Evolutionary conservation across 2,797 vertebrate genomes (phyloP), one percentile per base, ranked within the genome.

Genomic region (Ceyx erithaca): DNA sequence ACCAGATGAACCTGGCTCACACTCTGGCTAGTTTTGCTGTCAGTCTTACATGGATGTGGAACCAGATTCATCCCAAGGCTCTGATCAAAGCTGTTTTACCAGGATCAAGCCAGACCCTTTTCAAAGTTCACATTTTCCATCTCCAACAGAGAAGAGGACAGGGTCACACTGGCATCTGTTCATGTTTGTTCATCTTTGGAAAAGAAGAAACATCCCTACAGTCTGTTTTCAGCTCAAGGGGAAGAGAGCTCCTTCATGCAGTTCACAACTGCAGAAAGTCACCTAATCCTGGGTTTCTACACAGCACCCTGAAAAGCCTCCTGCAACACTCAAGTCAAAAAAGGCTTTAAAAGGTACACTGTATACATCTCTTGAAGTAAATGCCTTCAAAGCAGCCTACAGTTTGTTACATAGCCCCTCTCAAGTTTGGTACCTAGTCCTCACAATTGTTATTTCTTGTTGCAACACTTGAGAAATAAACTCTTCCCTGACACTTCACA

Each of bases 61-160:
- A 85, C 89, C 79, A 71, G 88, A 86, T 91, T 96, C 71, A 68
- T 91, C 71, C 78, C 66, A 82, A 80, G 75, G 64, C 88, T 92
- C 73, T 87, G 71, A 93, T 91, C 85, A 91, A 92, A 95, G 90
- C 45, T 70, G 41, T 75, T 92, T 94, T 84, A 73, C 71, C 85
- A 71, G 80, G 71, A 92, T 81, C 68, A 77, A 82, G 76, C 12
- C 71, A 77, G 64, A 66, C 26, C 14, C 64, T 37, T 93, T 91
- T 75, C 78, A 81, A 88, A 96, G 85, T 91, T 92, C 93, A 93
- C 88, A 93, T 93, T 90, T 94, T 82, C 78, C 0, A 0, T 12
- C 80, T 93, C 90, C 86, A 90, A 4, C 76, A 80, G 88, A 80
- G 84, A 94, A 83, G 51, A 40, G 37, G 64, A 91, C 0, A 2